Conservation (phyloP, 2,797 vertebrate genomes). For the Notolepis coatsorum region DNA sequence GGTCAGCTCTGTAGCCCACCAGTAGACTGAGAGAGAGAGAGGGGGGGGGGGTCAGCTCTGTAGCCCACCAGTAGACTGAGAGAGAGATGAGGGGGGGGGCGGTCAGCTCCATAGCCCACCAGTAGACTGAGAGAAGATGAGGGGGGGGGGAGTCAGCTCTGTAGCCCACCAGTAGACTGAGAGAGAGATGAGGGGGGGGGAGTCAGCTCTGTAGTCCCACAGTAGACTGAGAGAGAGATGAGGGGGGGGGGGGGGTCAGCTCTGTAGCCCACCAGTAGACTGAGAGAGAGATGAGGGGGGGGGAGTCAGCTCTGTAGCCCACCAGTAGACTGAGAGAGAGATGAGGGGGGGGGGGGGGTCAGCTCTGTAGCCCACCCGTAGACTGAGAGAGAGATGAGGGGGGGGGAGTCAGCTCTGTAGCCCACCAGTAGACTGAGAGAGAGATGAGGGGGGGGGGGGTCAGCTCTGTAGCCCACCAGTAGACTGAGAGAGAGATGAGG, state of each 20-base stretch:
- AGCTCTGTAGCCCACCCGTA: too few relatives aligned
- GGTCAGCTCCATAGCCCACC: too few relatives aligned
- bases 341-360: conserved; percentile 13
- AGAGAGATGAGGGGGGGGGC: conserved; percentile 2
- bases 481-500: conserved; percentile 25
- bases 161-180: conserved; percentile 15
- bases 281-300: conserved; percentile 10
- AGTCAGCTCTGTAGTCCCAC: too few relatives aligned
- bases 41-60: conserved; percentile 2
- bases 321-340: too few relatives aligned
- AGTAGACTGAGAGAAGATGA: conserved; percentile 15
- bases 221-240: too few relatives aligned
- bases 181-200: conserved; percentile 2
- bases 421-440: conserved; percentile 15
- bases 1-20: too few relatives aligned
- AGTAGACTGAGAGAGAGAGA: conserved; percentile 19
- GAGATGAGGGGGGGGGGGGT: conserved; percentile 11
- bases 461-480: too few relatives aligned
- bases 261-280: too few relatives aligned
- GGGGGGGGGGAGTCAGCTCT: conserved; percentile 7
- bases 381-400: conserved; percentile 19
- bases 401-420: conserved; percentile 3
- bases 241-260: conserved; percentile 12
- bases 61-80: conserved; percentile 15
- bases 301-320: conserved; percentile 6